Percentiles rank a stretch among this genome's conserved stretches.
These are phyloP conservation scores for Nothoprocta pentlandii DNA, from an alignment of 2,113 vertebrate genomes.

Conservation along the genomic window DNA sequence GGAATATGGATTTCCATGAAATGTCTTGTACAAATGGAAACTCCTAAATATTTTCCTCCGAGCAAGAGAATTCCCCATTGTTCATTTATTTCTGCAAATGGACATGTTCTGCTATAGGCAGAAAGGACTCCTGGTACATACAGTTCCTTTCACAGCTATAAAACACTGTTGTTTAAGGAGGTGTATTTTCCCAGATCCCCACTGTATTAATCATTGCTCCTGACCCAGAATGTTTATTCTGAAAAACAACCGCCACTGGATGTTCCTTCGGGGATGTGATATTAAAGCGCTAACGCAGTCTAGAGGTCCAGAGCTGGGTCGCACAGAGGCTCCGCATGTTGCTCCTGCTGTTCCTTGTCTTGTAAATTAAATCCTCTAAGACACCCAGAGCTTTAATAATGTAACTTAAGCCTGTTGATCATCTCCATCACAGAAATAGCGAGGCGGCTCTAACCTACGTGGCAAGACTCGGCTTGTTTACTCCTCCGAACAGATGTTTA, in stretches of 20 bases:
- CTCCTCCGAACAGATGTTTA: conserved; percentile 66
- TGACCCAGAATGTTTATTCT: neutral
- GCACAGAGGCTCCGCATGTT: accelerated
- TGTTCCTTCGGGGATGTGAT: neutral
- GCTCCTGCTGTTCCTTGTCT: neutral
- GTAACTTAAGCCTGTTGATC: conserved; percentile 30
- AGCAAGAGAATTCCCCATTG: neutral
- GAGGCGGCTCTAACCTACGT: conserved; percentile 45
- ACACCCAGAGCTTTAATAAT: conserved; percentile 2
- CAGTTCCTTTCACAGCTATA: neutral
- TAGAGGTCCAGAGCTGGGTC: neutral
- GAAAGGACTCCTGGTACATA: neutral
- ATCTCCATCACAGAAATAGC: conserved; percentile 38
- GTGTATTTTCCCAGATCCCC: neutral
- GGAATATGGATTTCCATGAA: neutral
- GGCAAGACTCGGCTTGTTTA: conserved; percentile 67
- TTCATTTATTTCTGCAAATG: neutral
- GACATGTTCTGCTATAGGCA: neutral
- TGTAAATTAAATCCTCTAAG: neutral
- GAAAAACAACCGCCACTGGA: neutral
- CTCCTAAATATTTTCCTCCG: neutral
- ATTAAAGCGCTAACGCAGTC: neutral
- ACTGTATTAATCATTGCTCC: conserved; percentile 15
- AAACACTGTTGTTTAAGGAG: conserved; percentile 5
- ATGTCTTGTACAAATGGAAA: neutral